Conservation (phyloP, 1,140 invertebrate species). For the Asobara japonica region DNA sequence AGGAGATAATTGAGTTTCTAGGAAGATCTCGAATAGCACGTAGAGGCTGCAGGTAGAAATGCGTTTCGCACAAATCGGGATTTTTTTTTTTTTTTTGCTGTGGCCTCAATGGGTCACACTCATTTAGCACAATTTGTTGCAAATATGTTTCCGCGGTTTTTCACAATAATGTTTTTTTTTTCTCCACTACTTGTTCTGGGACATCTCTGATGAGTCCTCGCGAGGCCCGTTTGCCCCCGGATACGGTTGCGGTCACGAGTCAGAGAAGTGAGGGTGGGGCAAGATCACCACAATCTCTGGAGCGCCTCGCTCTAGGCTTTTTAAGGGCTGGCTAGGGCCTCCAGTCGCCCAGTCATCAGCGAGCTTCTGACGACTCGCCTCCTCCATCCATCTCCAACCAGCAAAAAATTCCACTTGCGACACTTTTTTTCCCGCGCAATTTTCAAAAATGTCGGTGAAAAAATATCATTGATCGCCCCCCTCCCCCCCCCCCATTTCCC, state of each 20-base stretch:
- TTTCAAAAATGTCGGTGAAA: too few relatives aligned
- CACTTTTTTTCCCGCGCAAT: too few relatives aligned
- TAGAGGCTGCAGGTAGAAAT: too few relatives aligned
- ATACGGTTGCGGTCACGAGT: conserved; percentile 5
- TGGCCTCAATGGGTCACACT: too few relatives aligned
- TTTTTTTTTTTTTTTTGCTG: too few relatives aligned
- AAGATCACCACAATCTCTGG: neutral
- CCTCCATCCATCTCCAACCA: neutral
- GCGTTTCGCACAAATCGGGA: too few relatives aligned
- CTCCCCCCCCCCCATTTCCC: too few relatives aligned
- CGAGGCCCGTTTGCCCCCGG: neutral
- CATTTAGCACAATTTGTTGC: too few relatives aligned
- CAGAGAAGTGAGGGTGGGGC: conserved; percentile 15
- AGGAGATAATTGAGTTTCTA: too few relatives aligned
- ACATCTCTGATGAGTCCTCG: conserved; percentile 6
- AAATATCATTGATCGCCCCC: too few relatives aligned
- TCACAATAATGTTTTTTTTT: neutral
- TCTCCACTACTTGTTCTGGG: neutral
- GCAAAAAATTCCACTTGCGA: neutral
- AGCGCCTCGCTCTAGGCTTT: conserved; percentile 23
- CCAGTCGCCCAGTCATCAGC: conserved; percentile 16
- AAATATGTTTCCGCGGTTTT: neutral
- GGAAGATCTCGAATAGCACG: too few relatives aligned
- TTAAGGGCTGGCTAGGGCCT: conserved; percentile 28
- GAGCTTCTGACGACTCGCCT: conserved; percentile 14